phyloP scores from a whole-genome alignment of 1,140 invertebrate genomes.

The Hylyphantes graminicola region DNA sequence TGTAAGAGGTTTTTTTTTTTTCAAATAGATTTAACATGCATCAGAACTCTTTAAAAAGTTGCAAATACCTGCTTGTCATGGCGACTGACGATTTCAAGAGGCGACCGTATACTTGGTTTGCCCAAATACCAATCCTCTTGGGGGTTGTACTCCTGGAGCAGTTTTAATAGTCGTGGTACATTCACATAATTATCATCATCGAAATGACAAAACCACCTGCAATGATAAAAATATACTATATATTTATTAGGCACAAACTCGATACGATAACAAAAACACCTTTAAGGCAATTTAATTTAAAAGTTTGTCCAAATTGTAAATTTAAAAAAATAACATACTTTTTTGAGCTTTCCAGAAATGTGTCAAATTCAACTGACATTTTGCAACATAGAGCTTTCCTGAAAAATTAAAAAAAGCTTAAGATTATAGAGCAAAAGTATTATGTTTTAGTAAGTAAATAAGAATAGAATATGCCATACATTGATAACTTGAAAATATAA shows the following conservation, averaged over 20 bases:
- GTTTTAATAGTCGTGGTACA: conserved; percentile 82
- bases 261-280: not conserved
- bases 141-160: conserved; percentile 87
- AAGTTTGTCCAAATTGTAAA: not conserved
- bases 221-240: conserved; percentile 64
- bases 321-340: conserved; percentile 78
- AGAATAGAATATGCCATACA: no score
- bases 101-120: conserved; percentile 88
- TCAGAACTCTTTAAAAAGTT: not conserved
- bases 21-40: no score
- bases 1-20: no score
- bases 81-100: conserved; percentile 80
- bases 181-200: conserved; percentile 99
- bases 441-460: no score
- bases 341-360: conserved; percentile 88
- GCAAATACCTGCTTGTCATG: conserved; percentile 67
- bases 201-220: conserved; percentile 98
- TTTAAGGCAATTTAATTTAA: not conserved
- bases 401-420: conserved; percentile 62
- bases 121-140: conserved; percentile 96
- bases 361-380: conserved; percentile 95
- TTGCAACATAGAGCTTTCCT: conserved; percentile 94
- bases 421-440: no score
- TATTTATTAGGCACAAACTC: not conserved
- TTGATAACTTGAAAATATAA: no score